These are phyloP conservation scores for Phylloscopus whistleri DNA, from an alignment of 2,113 vertebrate species.

Conservation along the genomic window DNA sequence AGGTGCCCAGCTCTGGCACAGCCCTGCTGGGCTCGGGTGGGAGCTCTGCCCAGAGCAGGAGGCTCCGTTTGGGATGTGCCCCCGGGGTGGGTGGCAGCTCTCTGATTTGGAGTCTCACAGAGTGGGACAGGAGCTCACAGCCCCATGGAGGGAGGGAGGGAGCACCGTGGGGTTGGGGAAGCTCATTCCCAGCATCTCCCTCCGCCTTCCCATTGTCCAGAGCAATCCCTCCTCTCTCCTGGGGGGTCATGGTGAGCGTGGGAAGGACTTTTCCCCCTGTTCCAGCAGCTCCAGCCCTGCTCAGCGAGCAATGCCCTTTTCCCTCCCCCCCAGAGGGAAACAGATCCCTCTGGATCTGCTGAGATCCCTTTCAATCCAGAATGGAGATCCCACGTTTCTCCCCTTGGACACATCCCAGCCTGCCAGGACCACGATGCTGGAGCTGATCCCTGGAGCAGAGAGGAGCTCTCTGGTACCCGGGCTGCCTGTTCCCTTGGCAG, in stretches of 20 bases:
- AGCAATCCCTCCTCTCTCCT: not conserved
- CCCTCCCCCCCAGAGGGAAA: not conserved
- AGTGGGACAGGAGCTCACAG: rapidly evolving
- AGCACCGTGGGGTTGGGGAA: rapidly evolving
- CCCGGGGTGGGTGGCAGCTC: rapidly evolving
- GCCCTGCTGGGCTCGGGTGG: rapidly evolving
- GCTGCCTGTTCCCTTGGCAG: not conserved
- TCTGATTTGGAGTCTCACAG: not conserved
- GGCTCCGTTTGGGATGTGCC: rapidly evolving
- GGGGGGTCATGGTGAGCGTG: not conserved
- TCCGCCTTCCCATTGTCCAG: not conserved
- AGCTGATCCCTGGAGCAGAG: not conserved
- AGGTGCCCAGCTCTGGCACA: rapidly evolving
- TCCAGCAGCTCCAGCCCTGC: not conserved
- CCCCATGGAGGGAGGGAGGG: not conserved
- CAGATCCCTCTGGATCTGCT: not conserved
- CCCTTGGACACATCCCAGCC: not conserved
- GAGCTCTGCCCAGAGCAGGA: not conserved
- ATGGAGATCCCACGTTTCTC: rapidly evolving
- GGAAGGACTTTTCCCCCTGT: slow-evolving; percentile 3
- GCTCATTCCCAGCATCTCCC: not conserved
- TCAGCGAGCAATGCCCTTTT: not conserved
- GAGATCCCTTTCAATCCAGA: not conserved
- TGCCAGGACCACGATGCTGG: not conserved
- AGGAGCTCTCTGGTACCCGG: not conserved